Evolutionary conservation across 2,888 invertebrate species (phyloP), one percentile per base, ranked within the genome.

Genomic region (Papilio demoleus): DNA sequence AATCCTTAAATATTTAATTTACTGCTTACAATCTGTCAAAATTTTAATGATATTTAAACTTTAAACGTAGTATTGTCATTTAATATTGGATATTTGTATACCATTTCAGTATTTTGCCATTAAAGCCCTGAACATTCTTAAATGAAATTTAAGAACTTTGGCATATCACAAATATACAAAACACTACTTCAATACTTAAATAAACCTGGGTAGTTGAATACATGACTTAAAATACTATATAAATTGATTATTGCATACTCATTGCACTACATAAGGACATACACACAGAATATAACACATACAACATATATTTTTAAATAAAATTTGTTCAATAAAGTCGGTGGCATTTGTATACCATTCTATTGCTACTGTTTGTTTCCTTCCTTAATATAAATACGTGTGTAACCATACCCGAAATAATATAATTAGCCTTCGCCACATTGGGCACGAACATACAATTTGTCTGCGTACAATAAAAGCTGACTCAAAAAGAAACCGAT

Each of bases 101-200:
- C n/a, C n/a, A n/a, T n/a, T n/a, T n/a, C n/a, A n/a, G n/a, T n/a
- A n/a, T n/a, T n/a, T n/a, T n/a, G n/a, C n/a, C n/a, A n/a, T n/a
- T n/a, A 45, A 14, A 45, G 9, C 4, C 19, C 0, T 22, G 22
- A 22, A 47, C 9, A 12, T 47, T 47, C 4, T 47, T 45, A 4
- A 22, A 45, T 11, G 19, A 42, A 42, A 17, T 45, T 45, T 3
- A 45, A 45, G 19, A 47, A 47, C 22, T 22, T 47, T 47, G 47
- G 47, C 47, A 47, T n/a, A 22, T 19, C 0, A 50, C 22, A 27
- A 53, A n/a, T 27, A 27, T 53, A 27, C n/a, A 27, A 4, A 27
- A 27, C 27, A 53, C 27, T 53, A 53, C 24, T 27, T 12, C 27
- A 53, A 53, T n/a, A 53, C 53, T 27, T 53, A 53, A 53, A 14